Base-by-base conservation (phyloP, 2,888 invertebrate species). In the Cylloceria caligata region DNA sequence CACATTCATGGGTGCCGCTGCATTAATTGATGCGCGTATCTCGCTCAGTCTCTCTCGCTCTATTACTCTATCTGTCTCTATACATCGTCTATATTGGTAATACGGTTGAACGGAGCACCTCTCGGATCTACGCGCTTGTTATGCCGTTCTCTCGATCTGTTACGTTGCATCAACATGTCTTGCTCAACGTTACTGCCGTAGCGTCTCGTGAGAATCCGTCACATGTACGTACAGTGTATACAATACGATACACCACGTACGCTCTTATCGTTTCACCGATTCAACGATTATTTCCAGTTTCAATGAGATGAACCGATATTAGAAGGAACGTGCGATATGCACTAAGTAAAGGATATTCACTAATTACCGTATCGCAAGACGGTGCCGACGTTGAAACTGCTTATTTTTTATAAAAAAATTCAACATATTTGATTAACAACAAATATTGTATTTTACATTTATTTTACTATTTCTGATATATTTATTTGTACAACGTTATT, bases 1-100 rank as follows among this genome's bases (percentile, higher is more conserved):
- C 90, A 90, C 90, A 91, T 89, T 90, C 89, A 88, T 88, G 89
- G 90, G 89, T 91, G 90, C 88, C 86, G 88, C 87, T 88, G 90
- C 89, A 91, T 91, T 91, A 91, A 91, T 91, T 90, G 90, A 90
- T 89, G 89, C 89, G 86, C 85, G 88, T 86, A 86, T 88, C 86
- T 87, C 57, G 2, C 73, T 71, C 71, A 13, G 30, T 21, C 30
- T 49, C 24, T 4, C 42, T 34, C 57, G 36, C 65, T 34, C 39
- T 57, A 34, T 62, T 45, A 21, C 71, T 30, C n/a, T 34, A 11
- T 9, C 2, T 16, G 45, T 47, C 57, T 36, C 42, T 39, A 47
- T 39, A 82, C 24, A 42, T 71, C 42, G 55, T 57, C 55, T 19
- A 34, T 71, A 52, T 71, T 27, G 13, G 60, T 7, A 19, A 11